phyloP scores from a whole-genome alignment of 2,888 invertebrate genomes.

The Synergus itoensis region DNA sequence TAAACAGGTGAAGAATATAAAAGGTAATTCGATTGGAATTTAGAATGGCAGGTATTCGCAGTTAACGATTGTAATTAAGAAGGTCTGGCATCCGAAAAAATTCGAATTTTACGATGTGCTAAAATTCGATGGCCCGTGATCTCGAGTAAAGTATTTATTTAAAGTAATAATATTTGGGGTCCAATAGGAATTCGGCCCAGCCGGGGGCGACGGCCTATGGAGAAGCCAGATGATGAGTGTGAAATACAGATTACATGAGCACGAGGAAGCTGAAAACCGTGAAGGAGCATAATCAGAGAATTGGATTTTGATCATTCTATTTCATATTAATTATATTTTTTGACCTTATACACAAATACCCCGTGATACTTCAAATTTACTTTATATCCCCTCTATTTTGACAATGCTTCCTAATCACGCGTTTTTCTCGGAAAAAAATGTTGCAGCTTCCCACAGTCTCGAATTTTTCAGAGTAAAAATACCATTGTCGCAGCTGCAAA shows the following conservation, averaged over 20 bases:
- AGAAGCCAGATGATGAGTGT: slow-evolving; percentile 60
- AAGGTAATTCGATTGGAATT: background rate
- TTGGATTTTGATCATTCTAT: background rate
- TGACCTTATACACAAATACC: too few relatives aligned
- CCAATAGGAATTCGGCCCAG: slow-evolving; percentile 47
- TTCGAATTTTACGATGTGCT: slow-evolving; percentile 18
- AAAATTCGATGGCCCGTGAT: background rate
- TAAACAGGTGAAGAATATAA: background rate
- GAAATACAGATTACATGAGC: slow-evolving; percentile 65
- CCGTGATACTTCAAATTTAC: too few relatives aligned
- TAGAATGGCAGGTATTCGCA: background rate
- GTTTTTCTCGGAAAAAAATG: background rate
- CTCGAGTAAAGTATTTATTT: slow-evolving; percentile 53
- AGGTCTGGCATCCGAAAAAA: slow-evolving; percentile 5
- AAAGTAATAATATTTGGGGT: slow-evolving; percentile 55
- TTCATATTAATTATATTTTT: background rate
- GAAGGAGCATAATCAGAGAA: slow-evolving; percentile 45
- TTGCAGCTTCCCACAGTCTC: background rate
- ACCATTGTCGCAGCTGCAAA: slow-evolving; percentile 7
- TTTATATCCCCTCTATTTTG: too few relatives aligned
- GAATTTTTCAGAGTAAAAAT: background rate
- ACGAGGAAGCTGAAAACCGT: slow-evolving; percentile 50
- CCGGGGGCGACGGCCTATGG: slow-evolving; percentile 52
- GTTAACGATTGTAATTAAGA: background rate
- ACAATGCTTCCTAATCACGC: too few relatives aligned